Base-by-base conservation (phyloP, 2,113 vertebrate genomes). In the Lophius piscatorius region DNA sequence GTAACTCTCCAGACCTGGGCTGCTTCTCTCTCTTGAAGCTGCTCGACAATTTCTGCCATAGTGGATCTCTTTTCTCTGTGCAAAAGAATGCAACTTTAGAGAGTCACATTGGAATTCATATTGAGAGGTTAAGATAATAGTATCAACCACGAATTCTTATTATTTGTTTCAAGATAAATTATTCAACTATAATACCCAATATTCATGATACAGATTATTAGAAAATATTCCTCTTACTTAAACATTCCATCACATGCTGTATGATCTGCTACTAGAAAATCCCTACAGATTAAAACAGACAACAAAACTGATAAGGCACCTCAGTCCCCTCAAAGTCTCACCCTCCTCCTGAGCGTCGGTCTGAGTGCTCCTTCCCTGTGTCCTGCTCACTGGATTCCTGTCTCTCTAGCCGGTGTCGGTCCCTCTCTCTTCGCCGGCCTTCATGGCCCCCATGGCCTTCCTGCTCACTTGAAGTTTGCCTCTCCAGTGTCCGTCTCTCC, bases 311-410 rank as follows among this genome's bases (percentile, higher is more conserved):
- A 10, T 24, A 29, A 14, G 9, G 20, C n/a, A 22, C 3, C 3
- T 58, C 5, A 10, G 42, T 10, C 1, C 18, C 24, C 17, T 41
- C 10, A 38, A 31, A 56, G n/a, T 34, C 82, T 88, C 63, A 88
- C 86, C 86, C 84, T 83, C 84, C 86, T 54, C 9, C 78, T 4
- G 91, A 90, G 65, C 91, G 90, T 48, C 85, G 75, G 68, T 93
- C 93, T 1, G 87, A 86, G 4, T 85, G 87, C 69, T 93, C 93
- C 61, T 81, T 90, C 0, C 89, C 89, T 0, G 81, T 90, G 78
- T 97, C 95, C 5, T 92, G 93, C 20, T 97, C 95, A 5, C 95
- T 97, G 75, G 95, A 95, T 34, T 95, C 94, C 81, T 94, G 95
- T 16, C 93, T 86, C 26, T 96, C 95, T 63, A 90, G 23, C 8